phyloP scores from a whole-genome alignment of 1,140 invertebrate species.

The Cherax quadricarinatus region DNA sequence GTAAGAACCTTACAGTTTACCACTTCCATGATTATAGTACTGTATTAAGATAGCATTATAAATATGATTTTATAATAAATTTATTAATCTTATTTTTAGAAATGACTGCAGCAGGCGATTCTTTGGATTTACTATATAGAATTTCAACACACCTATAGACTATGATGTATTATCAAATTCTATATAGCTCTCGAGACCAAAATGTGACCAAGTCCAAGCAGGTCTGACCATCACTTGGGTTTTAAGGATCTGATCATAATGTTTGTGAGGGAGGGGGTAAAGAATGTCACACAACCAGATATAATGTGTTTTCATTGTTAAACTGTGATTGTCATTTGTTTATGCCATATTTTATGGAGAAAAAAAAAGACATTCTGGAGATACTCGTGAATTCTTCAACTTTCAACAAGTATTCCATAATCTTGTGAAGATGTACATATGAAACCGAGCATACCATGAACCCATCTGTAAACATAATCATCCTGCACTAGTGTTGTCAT shows the following conservation, averaged over 20 bases:
- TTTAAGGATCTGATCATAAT: not conserved
- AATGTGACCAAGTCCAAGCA: not conserved
- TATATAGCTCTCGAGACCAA: not conserved
- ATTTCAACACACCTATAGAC: not conserved
- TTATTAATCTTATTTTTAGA: no score
- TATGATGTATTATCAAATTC: not conserved
- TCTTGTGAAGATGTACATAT: slow-evolving; percentile 36
- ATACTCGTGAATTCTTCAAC: slow-evolving; percentile 11
- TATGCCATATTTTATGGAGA: not conserved
- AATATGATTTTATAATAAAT: no score
- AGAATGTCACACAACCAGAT: not conserved
- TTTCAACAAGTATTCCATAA: slow-evolving; percentile 27
- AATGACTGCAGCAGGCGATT: no score
- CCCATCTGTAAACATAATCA: slow-evolving; percentile 54
- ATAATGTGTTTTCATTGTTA: slow-evolving; percentile 8
- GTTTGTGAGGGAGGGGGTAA: not conserved
- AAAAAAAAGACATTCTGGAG: not conserved
- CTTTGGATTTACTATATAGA: no score
- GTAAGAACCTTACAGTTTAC: no score
- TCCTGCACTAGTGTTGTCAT: slow-evolving; percentile 48
- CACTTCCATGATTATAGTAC: no score
- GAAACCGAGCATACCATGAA: slow-evolving; percentile 40
- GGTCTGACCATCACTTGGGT: not conserved
- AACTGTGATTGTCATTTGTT: not conserved
- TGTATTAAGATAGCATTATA: no score